Conservation (phyloP, 1,140 invertebrate species). For the Pararge aegeria region DNA sequence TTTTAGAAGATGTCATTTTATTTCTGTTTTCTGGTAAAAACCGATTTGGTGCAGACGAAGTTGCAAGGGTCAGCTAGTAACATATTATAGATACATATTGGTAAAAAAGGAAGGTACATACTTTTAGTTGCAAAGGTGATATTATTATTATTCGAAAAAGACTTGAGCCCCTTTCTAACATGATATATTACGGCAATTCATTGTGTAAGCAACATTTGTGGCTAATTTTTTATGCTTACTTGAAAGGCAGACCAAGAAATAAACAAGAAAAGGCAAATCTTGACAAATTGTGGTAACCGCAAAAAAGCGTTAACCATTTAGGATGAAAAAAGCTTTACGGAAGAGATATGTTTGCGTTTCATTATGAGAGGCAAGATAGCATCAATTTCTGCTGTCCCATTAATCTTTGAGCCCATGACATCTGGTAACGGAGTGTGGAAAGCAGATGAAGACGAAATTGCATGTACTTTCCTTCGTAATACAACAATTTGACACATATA, state of each 20-base stretch:
- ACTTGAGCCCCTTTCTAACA: background rate
- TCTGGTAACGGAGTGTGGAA: background rate
- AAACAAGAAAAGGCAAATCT: constrained; percentile 37
- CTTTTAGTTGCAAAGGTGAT: no score
- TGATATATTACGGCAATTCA: background rate
- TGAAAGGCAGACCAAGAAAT: constrained; percentile 6
- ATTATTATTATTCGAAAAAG: background rate
- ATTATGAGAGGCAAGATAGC: constrained; percentile 45
- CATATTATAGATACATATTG: no score
- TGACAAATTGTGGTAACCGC: constrained; percentile 57
- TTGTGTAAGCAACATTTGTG: background rate
- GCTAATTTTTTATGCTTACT: constrained; percentile 7
- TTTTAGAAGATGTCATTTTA: no score
- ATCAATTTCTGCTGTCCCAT: constrained; percentile 25
- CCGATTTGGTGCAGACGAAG: no score
- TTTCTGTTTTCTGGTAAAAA: no score
- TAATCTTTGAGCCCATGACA: constrained; percentile 21
- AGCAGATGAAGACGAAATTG: background rate
- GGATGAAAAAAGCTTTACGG: constrained; percentile 52
- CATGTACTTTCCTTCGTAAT: background rate
- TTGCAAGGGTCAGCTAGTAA: no score
- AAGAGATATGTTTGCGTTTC: constrained; percentile 60
- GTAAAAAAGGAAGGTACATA: no score
- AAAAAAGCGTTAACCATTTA: constrained; percentile 56
- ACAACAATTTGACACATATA: background rate